Percentiles rank a stretch among this genome's conserved stretches.
phyloP scores from a whole-genome alignment of 2,113 vertebrate genomes.

The Cyprinodon variegatus region DNA sequence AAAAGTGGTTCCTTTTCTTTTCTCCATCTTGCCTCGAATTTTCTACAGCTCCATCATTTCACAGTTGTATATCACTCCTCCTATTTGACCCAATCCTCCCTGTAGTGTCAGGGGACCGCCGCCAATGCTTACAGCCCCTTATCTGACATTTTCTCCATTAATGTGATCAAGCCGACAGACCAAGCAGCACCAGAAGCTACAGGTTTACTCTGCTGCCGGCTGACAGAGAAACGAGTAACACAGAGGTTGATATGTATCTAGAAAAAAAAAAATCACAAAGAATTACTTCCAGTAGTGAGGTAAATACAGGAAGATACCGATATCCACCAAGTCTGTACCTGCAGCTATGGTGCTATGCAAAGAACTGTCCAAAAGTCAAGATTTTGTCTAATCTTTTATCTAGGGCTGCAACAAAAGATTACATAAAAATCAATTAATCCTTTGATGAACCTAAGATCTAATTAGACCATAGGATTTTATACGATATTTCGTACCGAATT shows the following conservation, averaged over 20 bases:
- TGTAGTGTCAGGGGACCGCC: constrained; percentile 10
- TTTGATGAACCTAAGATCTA: too few relatives aligned
- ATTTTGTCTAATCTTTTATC: too few relatives aligned
- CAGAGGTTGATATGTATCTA: constrained; percentile 13
- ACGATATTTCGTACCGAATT: too few relatives aligned
- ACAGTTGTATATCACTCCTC: constrained; percentile 10
- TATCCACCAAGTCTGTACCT: not conserved
- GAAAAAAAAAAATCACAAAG: not conserved
- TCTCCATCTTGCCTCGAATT: not conserved
- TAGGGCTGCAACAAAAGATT: too few relatives aligned
- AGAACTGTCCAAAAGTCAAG: not conserved
- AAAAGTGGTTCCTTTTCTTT: not conserved
- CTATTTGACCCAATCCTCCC: not conserved
- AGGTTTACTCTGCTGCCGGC: constrained; percentile 2
- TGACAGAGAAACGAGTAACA: not conserved
- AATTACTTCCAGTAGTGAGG: not conserved
- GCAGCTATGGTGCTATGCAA: not conserved
- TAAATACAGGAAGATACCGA: not conserved
- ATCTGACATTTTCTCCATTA: constrained; percentile 49
- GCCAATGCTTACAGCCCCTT: constrained; percentile 32
- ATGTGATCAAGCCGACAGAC: constrained; percentile 36
- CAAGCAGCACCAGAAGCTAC: constrained; percentile 25
- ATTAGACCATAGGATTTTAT: too few relatives aligned
- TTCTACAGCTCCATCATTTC: constrained; percentile 19
- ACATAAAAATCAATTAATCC: too few relatives aligned